Conservation (phyloP, 2,888 invertebrate genomes). For the Bembecia ichneumoniformis region DNA sequence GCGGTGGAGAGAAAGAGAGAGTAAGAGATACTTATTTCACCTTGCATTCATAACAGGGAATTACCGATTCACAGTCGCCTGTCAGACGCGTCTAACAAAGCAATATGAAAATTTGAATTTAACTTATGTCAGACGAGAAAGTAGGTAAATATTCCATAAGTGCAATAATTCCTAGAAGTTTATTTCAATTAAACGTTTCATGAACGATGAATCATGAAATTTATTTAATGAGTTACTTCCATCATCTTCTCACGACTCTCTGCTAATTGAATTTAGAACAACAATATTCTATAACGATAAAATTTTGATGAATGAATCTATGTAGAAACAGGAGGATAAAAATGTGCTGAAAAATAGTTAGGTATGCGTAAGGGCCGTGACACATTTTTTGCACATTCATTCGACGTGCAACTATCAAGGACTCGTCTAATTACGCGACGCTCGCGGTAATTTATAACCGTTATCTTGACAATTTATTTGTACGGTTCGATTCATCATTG, state of each 20-base stretch:
- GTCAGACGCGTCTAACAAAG: neutral
- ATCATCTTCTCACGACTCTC: no score
- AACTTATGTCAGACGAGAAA: no score
- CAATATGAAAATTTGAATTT: neutral
- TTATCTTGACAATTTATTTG: constrained; percentile 62
- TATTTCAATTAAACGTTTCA: no score
- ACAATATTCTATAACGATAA: no score
- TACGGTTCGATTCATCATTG: constrained; percentile 59
- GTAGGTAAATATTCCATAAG: no score
- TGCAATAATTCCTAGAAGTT: no score
- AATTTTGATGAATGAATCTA: neutral
- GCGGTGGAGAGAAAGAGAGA: no score
- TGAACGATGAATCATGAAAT: no score
- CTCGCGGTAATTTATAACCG: constrained; percentile 50
- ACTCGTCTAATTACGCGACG: neutral
- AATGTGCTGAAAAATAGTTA: neutral
- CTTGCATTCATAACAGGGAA: neutral
- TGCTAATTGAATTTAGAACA: neutral
- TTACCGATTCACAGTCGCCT: neutral
- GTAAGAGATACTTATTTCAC: no score
- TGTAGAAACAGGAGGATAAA: no score
- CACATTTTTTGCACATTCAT: constrained; percentile 19
- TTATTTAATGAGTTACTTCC: no score
- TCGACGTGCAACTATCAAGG: neutral
- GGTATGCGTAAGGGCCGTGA: constrained; percentile 18